These are phyloP conservation scores for Ovis aries DNA, from an alignment of 2,113 vertebrate genomes.

Conservation along the genomic window DNA sequence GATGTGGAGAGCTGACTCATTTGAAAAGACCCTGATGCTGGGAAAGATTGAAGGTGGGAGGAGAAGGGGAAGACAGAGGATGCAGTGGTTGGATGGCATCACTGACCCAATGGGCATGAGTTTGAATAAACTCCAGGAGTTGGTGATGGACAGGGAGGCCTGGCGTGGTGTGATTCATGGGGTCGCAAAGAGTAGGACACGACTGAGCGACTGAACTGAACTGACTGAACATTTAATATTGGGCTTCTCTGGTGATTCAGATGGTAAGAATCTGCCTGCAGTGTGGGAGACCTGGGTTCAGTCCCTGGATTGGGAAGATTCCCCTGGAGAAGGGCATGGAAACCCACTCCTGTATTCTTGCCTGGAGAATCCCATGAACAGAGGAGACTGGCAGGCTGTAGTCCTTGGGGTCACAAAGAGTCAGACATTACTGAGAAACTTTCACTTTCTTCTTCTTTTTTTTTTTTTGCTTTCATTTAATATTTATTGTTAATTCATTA, in stretches of 20 bases:
- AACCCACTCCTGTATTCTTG: background rate
- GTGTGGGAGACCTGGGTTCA: background rate
- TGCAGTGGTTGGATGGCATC: background rate
- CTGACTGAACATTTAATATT: background rate
- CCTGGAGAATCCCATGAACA: background rate
- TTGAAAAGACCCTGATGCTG: background rate
- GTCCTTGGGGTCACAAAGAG: background rate
- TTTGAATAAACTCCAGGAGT: background rate
- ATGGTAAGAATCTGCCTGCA: background rate
- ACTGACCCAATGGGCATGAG: background rate
- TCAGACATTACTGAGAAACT: background rate
- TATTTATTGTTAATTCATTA: background rate
- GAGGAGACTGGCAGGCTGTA: background rate
- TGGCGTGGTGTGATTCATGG: background rate
- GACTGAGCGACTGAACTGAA: background rate
- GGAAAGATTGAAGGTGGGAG: background rate
- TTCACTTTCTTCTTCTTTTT: background rate
- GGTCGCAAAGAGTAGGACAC: background rate
- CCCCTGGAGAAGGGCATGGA: background rate
- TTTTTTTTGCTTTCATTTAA: background rate
- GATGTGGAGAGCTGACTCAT: background rate
- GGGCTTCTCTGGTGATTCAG: background rate
- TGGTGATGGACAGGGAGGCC: background rate
- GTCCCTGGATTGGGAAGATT: background rate
- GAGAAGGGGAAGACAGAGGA: background rate